Conservation (phyloP, 2,113 vertebrate genomes). For the Columba janthina region DNA sequence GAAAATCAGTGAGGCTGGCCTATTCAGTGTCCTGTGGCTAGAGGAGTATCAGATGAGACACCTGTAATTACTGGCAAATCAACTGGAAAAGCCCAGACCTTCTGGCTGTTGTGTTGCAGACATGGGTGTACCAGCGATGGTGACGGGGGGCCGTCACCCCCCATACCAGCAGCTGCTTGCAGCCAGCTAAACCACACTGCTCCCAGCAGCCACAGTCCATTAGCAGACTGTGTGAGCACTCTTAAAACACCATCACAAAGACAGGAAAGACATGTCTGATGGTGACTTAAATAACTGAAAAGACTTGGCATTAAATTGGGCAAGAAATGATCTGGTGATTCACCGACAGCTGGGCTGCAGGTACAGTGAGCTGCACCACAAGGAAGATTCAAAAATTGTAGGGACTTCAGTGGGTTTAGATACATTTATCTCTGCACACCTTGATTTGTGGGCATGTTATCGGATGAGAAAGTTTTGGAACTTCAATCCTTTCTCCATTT, state of each 20-base stretch:
- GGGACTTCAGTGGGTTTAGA: not conserved
- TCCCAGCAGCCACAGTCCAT: not conserved
- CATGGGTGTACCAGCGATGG: accelerated
- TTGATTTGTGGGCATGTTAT: not conserved
- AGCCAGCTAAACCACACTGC: not conserved
- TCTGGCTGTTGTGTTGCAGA: not conserved
- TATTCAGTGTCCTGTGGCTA: not conserved
- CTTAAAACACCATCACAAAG: not conserved
- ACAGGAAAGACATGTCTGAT: not conserved
- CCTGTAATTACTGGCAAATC: not conserved
- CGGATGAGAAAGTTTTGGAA: not conserved
- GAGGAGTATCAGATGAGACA: not conserved
- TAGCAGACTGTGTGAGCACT: not conserved
- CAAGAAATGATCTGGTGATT: not conserved
- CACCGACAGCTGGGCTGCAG: not conserved
- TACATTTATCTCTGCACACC: accelerated
- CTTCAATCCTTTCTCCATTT: not conserved
- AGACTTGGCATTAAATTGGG: not conserved
- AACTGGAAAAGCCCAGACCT: not conserved
- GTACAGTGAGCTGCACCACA: not conserved
- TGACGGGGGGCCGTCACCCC: not conserved
- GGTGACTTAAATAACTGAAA: not conserved
- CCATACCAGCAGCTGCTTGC: not conserved
- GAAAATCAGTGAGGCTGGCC: not conserved
- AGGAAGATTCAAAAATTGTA: not conserved